Conservation (phyloP, 2,888 invertebrate genomes). For the Harpalus rufipes region DNA sequence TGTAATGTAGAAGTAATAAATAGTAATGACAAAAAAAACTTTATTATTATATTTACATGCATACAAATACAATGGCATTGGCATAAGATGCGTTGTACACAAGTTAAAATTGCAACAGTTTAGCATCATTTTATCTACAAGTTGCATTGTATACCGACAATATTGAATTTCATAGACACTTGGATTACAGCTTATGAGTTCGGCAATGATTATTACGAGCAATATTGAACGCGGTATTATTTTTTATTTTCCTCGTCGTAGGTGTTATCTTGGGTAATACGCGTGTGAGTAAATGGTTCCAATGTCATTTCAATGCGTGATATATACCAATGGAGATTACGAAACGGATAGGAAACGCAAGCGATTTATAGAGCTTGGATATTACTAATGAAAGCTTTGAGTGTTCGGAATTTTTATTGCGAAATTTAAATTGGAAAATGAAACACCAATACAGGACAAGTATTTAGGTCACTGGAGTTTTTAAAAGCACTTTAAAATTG, state of each 20-base stretch:
- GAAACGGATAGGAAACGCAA: constrained; percentile 28
- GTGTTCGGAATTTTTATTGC: constrained; percentile 24
- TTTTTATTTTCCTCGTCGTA: not conserved
- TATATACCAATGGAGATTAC: constrained; percentile 34
- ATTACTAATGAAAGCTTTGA: constrained; percentile 32
- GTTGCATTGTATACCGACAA: not conserved
- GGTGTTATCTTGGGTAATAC: constrained; percentile 20
- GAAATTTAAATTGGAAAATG: constrained; percentile 5
- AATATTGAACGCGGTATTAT: constrained; percentile 23
- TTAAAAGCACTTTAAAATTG: not conserved
- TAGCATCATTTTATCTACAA: not conserved
- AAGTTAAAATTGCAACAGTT: constrained; percentile 1
- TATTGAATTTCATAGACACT: constrained; percentile 40
- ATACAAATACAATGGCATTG: not conserved
- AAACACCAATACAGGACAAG: not conserved
- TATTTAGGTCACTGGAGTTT: not conserved
- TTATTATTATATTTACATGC: not conserved
- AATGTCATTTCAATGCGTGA: constrained; percentile 41
- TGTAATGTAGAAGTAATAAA: not conserved
- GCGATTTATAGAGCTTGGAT: constrained; percentile 32
- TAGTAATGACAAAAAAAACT: not conserved
- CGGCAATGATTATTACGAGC: not conserved
- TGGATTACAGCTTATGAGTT: constrained; percentile 41
- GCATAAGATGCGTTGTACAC: not conserved
- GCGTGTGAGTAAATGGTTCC: constrained; percentile 35